Conservation (phyloP, 2,113 vertebrate species). For the Erythrocercus mccallii region DNA sequence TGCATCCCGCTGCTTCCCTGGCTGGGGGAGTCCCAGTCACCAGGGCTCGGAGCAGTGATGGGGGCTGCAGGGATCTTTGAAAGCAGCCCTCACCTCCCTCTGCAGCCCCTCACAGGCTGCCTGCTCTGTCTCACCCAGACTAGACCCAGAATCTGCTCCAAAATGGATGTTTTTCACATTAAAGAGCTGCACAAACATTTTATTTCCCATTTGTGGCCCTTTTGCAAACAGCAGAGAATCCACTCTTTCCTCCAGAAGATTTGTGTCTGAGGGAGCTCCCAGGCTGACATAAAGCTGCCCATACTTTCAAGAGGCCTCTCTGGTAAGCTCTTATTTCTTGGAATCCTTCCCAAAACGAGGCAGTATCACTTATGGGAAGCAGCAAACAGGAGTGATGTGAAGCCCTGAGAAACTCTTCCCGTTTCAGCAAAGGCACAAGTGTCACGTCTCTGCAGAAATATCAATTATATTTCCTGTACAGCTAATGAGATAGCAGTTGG, state of each 20-base stretch:
- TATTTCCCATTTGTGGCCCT: slow-evolving; percentile 59
- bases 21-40: neutral
- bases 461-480: slow-evolving; percentile 60
- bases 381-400: neutral
- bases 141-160: neutral
- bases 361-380: slow-evolving; percentile 51
- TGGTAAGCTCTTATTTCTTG: slow-evolving; percentile 63
- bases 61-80: neutral
- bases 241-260: slow-evolving; percentile 46
- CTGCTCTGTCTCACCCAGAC: neutral
- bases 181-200: slow-evolving; percentile 54
- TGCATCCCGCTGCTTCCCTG: rapidly evolving
- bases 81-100: neutral
- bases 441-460: slow-evolving; percentile 62
- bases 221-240: slow-evolving; percentile 59
- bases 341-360: slow-evolving; percentile 50
- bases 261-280: slow-evolving; percentile 61
- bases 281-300: slow-evolving; percentile 62
- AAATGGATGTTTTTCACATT: slow-evolving; percentile 59
- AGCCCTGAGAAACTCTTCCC: slow-evolving; percentile 18
- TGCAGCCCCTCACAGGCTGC: neutral
- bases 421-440: slow-evolving; percentile 31
- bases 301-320: slow-evolving; percentile 63
- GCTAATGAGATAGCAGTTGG: slow-evolving; percentile 61
- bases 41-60: rapidly evolving